Base-by-base conservation (phyloP, 92 coral and sea anemone genomes). In the Porites cylindrica region DNA sequence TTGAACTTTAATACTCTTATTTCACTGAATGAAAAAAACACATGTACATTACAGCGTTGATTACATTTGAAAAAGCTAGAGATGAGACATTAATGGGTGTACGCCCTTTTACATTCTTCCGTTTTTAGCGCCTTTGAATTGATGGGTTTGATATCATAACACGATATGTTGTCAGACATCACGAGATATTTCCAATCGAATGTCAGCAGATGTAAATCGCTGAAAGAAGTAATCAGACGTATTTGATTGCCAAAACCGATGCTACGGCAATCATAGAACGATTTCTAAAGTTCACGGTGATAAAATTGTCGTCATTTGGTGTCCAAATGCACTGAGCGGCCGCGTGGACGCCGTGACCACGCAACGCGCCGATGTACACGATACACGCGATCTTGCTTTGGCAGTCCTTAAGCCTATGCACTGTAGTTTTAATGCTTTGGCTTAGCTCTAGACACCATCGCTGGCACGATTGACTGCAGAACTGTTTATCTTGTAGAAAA, bases 371-470 rank as follows among this genome's bases (percentile, higher is more conserved):
- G 9, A 96, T 95, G 74, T 96, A 96, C 67, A 93, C 89, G 24
- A 91, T 90, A 67, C 91, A 89, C 38, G 89, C 95, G n/a, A 95
- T 91, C 83, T 96, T 96, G 82, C 89, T 89, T 14, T 92, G 83
- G 53, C 88, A 87, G 50, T 87, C 88, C 21, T 89, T 90, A 78
- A 92, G 63, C 60, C 81, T 83, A 72, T 96, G 99, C 1, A 95
- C 96, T 18, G 75, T 59, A 20, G 85, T 83, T 64, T 95, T 95
- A 13, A 96, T 90, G 32, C 66, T 81, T 69, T 95, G 95, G 77
- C 95, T 89, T 5, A 96, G 88, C 13, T 95, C 95, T 38, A 84
- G 88, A 78, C 99, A 96, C 99, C 98, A 96, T 50, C 88, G 82
- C 78, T 96, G 99, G 75, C 99, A 91, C 43, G 82, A 72, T 14